Evolutionary conservation across 1,140 invertebrate species (phyloP), one percentile per base, ranked within the genome.

Genomic region (Bradysia coprophila): DNA sequence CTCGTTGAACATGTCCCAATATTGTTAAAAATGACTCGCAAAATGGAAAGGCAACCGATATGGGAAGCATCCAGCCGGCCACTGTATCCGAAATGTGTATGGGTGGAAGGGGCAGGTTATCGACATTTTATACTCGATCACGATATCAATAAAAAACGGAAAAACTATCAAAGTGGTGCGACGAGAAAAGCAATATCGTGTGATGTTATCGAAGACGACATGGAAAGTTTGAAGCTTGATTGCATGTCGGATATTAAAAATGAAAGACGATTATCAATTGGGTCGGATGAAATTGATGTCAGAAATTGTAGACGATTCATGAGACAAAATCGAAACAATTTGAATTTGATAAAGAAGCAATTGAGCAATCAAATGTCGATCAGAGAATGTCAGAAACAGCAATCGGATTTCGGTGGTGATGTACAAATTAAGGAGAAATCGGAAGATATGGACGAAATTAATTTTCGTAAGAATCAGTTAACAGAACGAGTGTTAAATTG

Each of bases 11-110:
- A 31, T 34, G 32, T 34, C 32, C 18, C 32, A 34, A 34, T 34
- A n/a, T n/a, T n/a, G n/a, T n/a, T n/a, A 36, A 36, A 36, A 9
- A 16, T 36, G 15, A 36, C 8, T n/a, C 10, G 33, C 6, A 36
- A 36, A 11, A 6, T 16, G 18, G 5, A 36, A 20, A 3, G 18
- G 11, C 36, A 38, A 20, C 13, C 68, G 69, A 22, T 39, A 46
- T 81, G 79, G 79, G 71, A 77, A 49, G 74, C 77, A 10, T 81
- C 78, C 21, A 67, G 72, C 49, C 61, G 73, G 52, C 75, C 78
- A 23, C 65, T 81, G 45, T 78, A 73, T 50, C 70, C 81, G 3
- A 65, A 66, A 45, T 81, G 76, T 2, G 68, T 79, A 2, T 81
- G 76, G 77, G 67, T 76, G 16, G 69, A 76, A 48, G 18, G 18